Conservation (phyloP, 2,888 invertebrate species). For the Pristionchus mayeri region DNA sequence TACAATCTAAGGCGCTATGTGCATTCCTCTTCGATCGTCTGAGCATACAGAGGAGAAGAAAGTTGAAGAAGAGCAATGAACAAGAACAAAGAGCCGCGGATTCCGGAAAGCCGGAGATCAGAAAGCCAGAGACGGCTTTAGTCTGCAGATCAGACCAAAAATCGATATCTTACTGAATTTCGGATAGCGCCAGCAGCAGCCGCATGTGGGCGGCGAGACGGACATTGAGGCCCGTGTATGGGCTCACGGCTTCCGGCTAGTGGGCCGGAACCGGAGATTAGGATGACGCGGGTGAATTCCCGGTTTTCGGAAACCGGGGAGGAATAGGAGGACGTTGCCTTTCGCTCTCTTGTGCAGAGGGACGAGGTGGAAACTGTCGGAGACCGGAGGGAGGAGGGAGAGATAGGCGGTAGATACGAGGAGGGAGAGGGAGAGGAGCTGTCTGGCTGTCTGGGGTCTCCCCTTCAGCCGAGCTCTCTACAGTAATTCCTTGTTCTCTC, state of each 20-base stretch:
- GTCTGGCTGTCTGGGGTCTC: slow-evolving; percentile 14
- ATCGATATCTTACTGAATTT: slow-evolving; percentile 57
- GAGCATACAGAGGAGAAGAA: neutral
- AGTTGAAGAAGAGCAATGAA: neutral
- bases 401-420: neutral
- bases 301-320: neutral
- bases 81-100: slow-evolving; percentile 17
- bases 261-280: slow-evolving; percentile 33
- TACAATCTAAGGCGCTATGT: slow-evolving; percentile 2
- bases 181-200: slow-evolving; percentile 64
- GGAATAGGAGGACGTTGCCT: neutral
- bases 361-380: slow-evolving; percentile 40
- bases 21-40: slow-evolving; percentile 22
- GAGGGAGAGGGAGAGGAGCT: neutral
- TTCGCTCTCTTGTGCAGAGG: slow-evolving; percentile 3
- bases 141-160: too few species aligned
- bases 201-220: slow-evolving; percentile 64
- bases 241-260: slow-evolving; percentile 1
- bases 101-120: neutral
- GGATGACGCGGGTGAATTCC: neutral
- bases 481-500: neutral
- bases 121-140: neutral
- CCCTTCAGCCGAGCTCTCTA: neutral
- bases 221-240: slow-evolving; percentile 55
- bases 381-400: slow-evolving; percentile 8